Evolutionary conservation across 2,113 vertebrate genomes (phyloP).

Genomic region (Cryptoleucopteryx plumbea): DNA sequence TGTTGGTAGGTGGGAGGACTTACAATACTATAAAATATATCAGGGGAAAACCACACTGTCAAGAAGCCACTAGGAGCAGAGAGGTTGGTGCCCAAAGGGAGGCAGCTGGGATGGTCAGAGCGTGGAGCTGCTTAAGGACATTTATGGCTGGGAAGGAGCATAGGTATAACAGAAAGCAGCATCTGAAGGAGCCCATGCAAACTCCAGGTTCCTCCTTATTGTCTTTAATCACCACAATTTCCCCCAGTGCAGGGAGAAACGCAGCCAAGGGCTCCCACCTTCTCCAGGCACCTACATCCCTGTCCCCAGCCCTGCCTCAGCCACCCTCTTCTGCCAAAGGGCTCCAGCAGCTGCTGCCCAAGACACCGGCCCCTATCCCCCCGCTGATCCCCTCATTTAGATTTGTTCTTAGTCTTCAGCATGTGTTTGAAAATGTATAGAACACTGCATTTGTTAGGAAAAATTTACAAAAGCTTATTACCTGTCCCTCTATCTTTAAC

Average conservation of each 20-base stretch:
- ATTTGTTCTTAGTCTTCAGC: background rate
- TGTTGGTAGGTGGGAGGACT: background rate
- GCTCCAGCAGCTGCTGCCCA: rapidly evolving
- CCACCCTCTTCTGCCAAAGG: background rate
- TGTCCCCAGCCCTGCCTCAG: background rate
- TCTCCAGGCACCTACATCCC: background rate
- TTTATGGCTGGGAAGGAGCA: background rate
- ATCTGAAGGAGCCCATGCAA: background rate
- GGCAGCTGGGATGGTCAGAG: background rate
- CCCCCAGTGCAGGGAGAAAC: background rate
- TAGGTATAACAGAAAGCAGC: background rate
- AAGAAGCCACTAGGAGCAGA: background rate
- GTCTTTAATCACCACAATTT: background rate
- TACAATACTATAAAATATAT: background rate
- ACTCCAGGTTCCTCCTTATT: background rate
- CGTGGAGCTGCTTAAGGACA: background rate
- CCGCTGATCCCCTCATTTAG: background rate
- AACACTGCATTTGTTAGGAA: background rate
- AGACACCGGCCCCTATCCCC: rapidly evolving
- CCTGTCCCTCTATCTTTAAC: background rate
- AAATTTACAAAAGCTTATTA: background rate
- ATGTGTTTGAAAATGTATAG: background rate
- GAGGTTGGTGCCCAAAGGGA: background rate
- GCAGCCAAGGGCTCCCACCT: background rate
- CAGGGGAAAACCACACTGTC: background rate